These are phyloP conservation scores for Triplophysa yarkandensis DNA, from an alignment of 2,797 vertebrate genomes.

Conservation along the genomic window DNA sequence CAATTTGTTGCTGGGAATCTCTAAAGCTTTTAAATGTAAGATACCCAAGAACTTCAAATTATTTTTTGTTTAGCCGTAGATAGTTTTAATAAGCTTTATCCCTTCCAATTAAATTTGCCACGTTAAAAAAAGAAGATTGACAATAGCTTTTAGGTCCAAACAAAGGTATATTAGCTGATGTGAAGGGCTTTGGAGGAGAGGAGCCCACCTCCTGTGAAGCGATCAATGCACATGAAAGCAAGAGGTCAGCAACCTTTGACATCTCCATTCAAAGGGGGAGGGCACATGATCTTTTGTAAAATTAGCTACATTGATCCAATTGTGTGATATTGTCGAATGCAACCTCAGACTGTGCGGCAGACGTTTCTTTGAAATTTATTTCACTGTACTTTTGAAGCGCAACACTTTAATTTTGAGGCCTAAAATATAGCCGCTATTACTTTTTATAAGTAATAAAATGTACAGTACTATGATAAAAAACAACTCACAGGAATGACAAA, in stretches of 20 bases:
- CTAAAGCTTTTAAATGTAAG: not conserved
- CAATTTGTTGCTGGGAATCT: not conserved
- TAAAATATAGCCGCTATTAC: not conserved
- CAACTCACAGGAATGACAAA: not conserved
- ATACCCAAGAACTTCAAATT: not conserved
- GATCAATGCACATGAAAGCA: constrained; percentile 81
- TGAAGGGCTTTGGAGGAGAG: constrained; percentile 59
- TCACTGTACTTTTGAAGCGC: constrained; percentile 5
- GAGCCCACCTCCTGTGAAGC: constrained; percentile 66
- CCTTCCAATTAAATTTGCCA: constrained; percentile 13
- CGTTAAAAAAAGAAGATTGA: not conserved
- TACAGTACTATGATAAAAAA: not conserved
- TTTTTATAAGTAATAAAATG: not conserved
- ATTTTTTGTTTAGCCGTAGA: not conserved
- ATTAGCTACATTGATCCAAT: constrained; percentile 76
- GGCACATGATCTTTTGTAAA: constrained; percentile 69
- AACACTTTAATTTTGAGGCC: not conserved
- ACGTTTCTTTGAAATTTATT: constrained; percentile 32
- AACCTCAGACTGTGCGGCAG: constrained; percentile 47
- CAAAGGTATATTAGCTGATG: constrained; percentile 76
- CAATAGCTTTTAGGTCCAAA: constrained; percentile 60
- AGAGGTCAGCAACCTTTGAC: constrained; percentile 81
- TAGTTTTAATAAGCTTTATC: not conserved
- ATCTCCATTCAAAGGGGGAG: constrained; percentile 73
- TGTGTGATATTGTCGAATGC: constrained; percentile 66